Evolutionary conservation across 2,888 invertebrate species (phyloP).

Genomic region (Loripinus fragilis): DNA sequence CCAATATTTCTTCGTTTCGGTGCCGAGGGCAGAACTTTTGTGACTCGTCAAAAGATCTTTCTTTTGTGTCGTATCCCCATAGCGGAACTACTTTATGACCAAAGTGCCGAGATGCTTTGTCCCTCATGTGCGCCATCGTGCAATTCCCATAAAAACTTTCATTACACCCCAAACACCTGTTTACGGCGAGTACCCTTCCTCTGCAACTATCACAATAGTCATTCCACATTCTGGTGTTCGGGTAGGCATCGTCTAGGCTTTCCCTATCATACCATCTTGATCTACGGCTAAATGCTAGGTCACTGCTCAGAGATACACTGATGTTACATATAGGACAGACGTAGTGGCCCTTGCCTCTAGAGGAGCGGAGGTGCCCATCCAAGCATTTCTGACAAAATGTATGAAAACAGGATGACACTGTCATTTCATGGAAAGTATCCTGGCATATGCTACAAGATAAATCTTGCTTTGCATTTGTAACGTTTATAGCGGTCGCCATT

Average conservation of each 20-base stretch:
- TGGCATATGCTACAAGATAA: slow-evolving; percentile 52
- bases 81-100: slow-evolving; percentile 49
- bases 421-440: slow-evolving; percentile 36
- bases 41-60: background rate
- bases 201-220: slow-evolving; percentile 46
- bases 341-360: slow-evolving; percentile 25
- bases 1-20: slow-evolving; percentile 43
- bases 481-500: slow-evolving; percentile 46
- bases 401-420: slow-evolving; percentile 54
- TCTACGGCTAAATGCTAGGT: background rate
- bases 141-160: slow-evolving; percentile 49
- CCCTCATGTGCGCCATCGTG: slow-evolving; percentile 50
- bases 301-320: slow-evolving; percentile 21
- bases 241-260: background rate
- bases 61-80: background rate
- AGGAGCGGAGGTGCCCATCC: slow-evolving; percentile 18
- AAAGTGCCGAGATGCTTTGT: slow-evolving; percentile 55
- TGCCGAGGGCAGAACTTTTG: slow-evolving; percentile 42
- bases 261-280: background rate
- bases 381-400: slow-evolving; percentile 50
- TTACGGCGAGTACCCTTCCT: slow-evolving; percentile 32
- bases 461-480: slow-evolving; percentile 25
- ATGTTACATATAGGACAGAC: slow-evolving; percentile 49
- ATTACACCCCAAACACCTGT: slow-evolving; percentile 48
- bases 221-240: background rate